Base-by-base conservation (phyloP, 2,113 vertebrate genomes). In the Danionella cerebrum region DNA sequence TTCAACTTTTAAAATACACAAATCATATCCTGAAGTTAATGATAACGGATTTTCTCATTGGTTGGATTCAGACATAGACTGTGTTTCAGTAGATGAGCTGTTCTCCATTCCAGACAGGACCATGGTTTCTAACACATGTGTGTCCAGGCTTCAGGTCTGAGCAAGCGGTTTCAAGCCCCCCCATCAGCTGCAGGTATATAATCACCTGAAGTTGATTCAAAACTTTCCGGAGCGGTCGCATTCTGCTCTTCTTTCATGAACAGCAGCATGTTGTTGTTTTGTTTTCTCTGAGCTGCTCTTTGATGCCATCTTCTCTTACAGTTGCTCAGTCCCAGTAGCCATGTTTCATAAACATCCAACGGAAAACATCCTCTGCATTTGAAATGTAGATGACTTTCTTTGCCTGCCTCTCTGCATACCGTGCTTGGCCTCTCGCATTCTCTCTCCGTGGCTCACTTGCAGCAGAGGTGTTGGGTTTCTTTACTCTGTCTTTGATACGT, bases 291-390 rank as follows among this genome's bases (percentile, higher is more conserved):
- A 78, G 64, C 79, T 72, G 68, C 25, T 65, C 88, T 90, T 87
- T 90, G 86, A 90, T 86, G 84, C 77, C 64, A 63, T 82, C 83
- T 88, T 84, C 71, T 76, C 81, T 88, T 89, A 86, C 85, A 82
- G 82, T 71, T 59, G 39, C 85, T 84, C 83, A 83, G 76, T 87
- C 82, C 77, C 79, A 74, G 82, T 84, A 88, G 86, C 81, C 80
- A 79, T 88, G 83, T 89, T 88, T 71, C 86, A 84, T 87, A 87
- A 87, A 85, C 87, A 84, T 75, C 64, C 76, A 84, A 83, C 75
- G 66, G 81, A 84, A 87, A 87, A 85, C 85, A 86, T 86, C 86
- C 81, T 82, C 78, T 73, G 82, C 83, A 84, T 89, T 87, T 85
- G 85, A 90, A 87, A 88, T 86, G 76, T 83, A 86, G 83, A 87